Evolutionary conservation across 2,113 vertebrate genomes (phyloP).

Genomic region (Equus quagga): DNA sequence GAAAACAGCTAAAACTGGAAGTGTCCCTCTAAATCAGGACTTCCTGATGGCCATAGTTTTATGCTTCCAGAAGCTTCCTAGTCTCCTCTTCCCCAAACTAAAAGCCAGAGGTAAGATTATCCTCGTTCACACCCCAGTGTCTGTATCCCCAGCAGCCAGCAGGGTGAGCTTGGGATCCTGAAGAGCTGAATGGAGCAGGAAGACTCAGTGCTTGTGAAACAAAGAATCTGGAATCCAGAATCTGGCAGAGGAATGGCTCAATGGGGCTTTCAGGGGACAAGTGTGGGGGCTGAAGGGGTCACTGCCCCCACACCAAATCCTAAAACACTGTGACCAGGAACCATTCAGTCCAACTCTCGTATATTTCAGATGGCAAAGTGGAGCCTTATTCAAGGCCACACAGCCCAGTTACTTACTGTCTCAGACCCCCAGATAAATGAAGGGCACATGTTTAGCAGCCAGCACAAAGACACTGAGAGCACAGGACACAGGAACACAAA

Average conservation of each 20-base stretch:
- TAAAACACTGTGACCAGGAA: neutral
- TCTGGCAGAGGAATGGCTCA: neutral
- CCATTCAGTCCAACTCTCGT: neutral
- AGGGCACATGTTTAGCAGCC: accelerated
- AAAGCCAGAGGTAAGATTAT: neutral
- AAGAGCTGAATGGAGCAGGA: neutral
- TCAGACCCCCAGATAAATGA: neutral
- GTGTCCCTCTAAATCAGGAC: neutral
- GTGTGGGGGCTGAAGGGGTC: neutral
- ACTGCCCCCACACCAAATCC: neutral
- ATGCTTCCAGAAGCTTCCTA: constrained; percentile 9
- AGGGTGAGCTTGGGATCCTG: neutral
- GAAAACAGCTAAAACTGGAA: neutral
- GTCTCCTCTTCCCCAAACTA: neutral
- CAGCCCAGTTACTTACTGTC: neutral
- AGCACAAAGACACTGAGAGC: neutral
- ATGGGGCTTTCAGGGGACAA: neutral
- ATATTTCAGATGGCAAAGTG: neutral
- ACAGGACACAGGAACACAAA: too few species aligned
- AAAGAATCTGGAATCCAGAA: neutral
- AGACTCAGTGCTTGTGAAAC: neutral
- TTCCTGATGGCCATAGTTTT: neutral
- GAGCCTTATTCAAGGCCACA: neutral
- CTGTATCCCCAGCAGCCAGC: neutral
- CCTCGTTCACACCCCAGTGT: neutral